A percentile compares a stretch with the other conserved stretches of the same genome.
phyloP scores from a whole-genome alignment of 2,888 invertebrate species.

The Pollenia labialis region DNA sequence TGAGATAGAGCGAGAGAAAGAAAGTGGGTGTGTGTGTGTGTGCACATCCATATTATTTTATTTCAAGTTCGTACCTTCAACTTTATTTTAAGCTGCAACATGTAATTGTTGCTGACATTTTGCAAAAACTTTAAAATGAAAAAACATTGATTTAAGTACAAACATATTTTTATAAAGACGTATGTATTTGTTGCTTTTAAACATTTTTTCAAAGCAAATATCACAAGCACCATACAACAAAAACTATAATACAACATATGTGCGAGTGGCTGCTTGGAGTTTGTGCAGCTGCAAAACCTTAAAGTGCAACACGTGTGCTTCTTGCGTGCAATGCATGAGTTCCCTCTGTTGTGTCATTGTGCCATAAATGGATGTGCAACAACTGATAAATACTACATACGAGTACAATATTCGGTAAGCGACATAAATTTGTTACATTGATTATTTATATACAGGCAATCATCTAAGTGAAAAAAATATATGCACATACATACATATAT shows the following conservation, averaged over 20 bases:
- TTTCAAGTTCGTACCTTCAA: constrained; percentile 69
- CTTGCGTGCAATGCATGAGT: constrained; percentile 55
- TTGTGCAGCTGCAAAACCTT: constrained; percentile 67
- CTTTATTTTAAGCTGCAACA: constrained; percentile 41
- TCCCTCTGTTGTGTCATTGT: constrained; percentile 44
- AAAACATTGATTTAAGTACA: constrained; percentile 28
- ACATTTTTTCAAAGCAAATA: constrained; percentile 41
- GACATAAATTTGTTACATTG: constrained; percentile 32
- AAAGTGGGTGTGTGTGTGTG: background rate
- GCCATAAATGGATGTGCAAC: constrained; percentile 61
- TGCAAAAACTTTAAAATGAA: constrained; percentile 21
- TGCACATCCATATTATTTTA: constrained; percentile 40
- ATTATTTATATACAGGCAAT: too few species aligned
- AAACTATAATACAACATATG: background rate
- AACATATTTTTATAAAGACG: constrained; percentile 23
- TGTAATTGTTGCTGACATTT: constrained; percentile 65
- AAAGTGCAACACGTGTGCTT: constrained; percentile 66
- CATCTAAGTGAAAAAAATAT: too few species aligned
- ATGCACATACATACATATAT: too few species aligned
- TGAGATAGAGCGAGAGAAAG: constrained; percentile 11
- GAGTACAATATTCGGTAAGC: constrained; percentile 18
- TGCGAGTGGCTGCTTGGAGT: constrained; percentile 27
- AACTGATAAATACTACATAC: constrained; percentile 20
- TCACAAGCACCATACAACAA: constrained; percentile 23
- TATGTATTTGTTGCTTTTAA: constrained; percentile 32